Base-by-base conservation (phyloP, 2,113 vertebrate species). In the Callipepla squamata region DNA sequence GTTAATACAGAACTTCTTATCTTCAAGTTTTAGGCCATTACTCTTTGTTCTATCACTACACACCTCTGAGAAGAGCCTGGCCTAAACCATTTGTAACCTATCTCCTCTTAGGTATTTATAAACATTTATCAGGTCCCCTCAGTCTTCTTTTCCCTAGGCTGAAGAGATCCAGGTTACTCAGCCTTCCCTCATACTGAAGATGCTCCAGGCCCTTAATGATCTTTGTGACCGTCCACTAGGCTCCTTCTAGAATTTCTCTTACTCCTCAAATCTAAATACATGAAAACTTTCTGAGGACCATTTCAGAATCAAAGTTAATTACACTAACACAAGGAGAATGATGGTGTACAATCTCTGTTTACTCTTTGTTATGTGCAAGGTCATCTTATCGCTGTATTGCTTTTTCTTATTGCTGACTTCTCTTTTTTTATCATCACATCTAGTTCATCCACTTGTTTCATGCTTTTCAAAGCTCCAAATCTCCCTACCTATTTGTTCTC, bases 401-500 rank as follows among this genome's bases (percentile, higher is more conserved):
- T 70, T 11, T 65, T 36, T 72, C 61, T 78, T 59, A 47, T 83
- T 53, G 36, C 15, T 19, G 47, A 76, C 47, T 78, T 25, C 44
- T 65, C 12, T 53, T 80, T 82, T 85, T 87, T n/a, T 62, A 40
- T 19, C 3, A 22, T 63, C 44, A 68, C 30, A 38, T 53, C 40
- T 81, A 45, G 69, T 81, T 93, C 66, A 91, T 79, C 51, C 75
- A 10, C 42, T 48, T 89, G 20, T 34, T 92, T 75, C 62, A 62
- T 6, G 2, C n/a, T 62, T 86, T 95, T 81, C 67, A 45, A 93
- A 93, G 66, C 70, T 93, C 62, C 81, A 62, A 53, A n/a, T 81
- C 68, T 65, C 62, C 48, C 70, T 59, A 32, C 32, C 40, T 93
- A 79, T 94, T 90, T 92, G 44, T 96, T 94, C 83, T 68, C 80